A percentile compares a stretch with the other conserved stretches of the same genome.
Conservation (phyloP, 2,113 vertebrate genomes). For the Phocoena phocoena region DNA sequence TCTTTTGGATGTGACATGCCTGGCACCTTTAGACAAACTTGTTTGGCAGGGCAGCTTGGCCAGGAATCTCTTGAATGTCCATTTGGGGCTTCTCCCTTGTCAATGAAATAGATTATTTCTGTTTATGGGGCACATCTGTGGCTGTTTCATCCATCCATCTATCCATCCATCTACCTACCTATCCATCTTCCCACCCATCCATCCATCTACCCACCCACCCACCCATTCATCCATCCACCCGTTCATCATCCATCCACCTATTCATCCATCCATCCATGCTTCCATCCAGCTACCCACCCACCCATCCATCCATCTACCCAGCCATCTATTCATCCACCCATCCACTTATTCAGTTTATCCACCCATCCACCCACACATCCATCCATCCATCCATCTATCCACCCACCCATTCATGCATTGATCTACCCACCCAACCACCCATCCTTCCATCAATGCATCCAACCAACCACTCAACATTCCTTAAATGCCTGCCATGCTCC, state of each 20-base stretch:
- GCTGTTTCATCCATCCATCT: background rate
- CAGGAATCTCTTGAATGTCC: background rate
- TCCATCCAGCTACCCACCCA: background rate
- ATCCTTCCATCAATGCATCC: background rate
- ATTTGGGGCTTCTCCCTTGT: background rate
- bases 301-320: no score
- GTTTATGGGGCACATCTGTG: background rate
- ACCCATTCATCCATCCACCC: accelerated
- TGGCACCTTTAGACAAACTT: background rate
- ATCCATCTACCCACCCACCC: background rate
- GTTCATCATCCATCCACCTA: no score
- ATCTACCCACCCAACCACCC: background rate
- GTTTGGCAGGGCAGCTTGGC: background rate
- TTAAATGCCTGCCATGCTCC: background rate
- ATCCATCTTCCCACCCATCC: no score
- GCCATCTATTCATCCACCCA: background rate
- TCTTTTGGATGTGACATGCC: background rate
- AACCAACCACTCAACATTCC: background rate
- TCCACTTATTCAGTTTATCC: no score
- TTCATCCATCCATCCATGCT: background rate
- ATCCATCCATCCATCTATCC: background rate
- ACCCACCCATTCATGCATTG: background rate
- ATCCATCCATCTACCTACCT: accelerated
- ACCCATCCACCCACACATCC: no score
- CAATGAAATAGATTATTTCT: background rate